Base-by-base conservation (phyloP, 2,888 invertebrate species). In the Seira musarum region DNA sequence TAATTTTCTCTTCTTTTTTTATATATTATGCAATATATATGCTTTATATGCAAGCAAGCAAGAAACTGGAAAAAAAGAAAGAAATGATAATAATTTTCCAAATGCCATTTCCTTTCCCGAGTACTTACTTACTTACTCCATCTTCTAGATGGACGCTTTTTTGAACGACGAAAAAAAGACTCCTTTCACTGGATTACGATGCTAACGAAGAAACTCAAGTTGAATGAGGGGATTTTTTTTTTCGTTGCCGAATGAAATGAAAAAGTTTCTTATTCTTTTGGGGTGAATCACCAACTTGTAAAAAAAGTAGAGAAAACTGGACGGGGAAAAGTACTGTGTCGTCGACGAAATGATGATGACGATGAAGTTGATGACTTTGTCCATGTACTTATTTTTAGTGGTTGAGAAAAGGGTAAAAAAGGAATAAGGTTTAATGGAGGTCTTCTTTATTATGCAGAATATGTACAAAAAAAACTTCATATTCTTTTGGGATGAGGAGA, bases 351-450 rank as follows among this genome's bases (percentile, higher is more conserved):
- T 25, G 61, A 66, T 40, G 68, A 75, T 24, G 17, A 57, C 40
- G 68, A 22, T 67, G 24, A 67, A 64, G 72, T 65, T 76, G 69
- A 68, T 71, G 78, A 71, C 79, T 73, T 79, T 73, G 61, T 68
- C 79, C 68, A 57, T 57, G 57, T 57, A 57, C 57, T 57, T 57
- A 57, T 57, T 57, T 57, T 57, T 10, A 57, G 57, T 57, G 57
- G 57, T n/a, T 15, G 57, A 57, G 17, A 57, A n/a, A 57, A 57
- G 57, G 57, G 57, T 57, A 57, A 57, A 17, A 57, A 57, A 57
- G n/a, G 57, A 57, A 57, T 57, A 57, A 57, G 57, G n/a, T 57
- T 57, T 57, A 57, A 57, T 57, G 57, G 57, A 57, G 57, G 57
- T 57, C 17, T 17, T 57, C 57, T 57, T 57, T 57, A 57, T 57